A percentile compares a stretch with the other conserved stretches of the same genome.
phyloP scores from a whole-genome alignment of 2,888 invertebrate genomes.

The Flexamia atlantica region DNA sequence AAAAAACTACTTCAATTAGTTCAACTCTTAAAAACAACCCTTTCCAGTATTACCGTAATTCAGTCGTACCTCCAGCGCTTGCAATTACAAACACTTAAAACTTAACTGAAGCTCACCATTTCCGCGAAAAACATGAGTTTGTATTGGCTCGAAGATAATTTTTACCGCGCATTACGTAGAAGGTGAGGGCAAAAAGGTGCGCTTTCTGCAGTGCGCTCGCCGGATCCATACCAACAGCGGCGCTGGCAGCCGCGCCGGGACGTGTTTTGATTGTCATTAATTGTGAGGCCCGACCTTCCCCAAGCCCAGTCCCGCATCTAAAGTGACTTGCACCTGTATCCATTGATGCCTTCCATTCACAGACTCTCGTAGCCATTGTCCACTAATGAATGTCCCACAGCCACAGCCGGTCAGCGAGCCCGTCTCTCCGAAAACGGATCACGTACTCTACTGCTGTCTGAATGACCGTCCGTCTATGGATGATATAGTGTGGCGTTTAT shows the following conservation, averaged over 20 bases:
- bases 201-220: not conserved
- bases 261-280: conserved; percentile 50
- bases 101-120: not conserved
- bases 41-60: too few relatives aligned
- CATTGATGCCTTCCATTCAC: conserved; percentile 48
- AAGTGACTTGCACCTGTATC: conserved; percentile 51
- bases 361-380: conserved; percentile 36
- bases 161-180: not conserved
- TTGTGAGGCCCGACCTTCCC: conserved; percentile 34
- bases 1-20: too few relatives aligned
- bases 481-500: too few relatives aligned
- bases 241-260: conserved; percentile 1
- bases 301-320: conserved; percentile 42
- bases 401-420: not conserved
- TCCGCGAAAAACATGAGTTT: not conserved
- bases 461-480: too few relatives aligned
- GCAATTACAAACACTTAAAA: too few relatives aligned
- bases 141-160: not conserved
- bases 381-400: conserved; percentile 49
- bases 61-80: too few relatives aligned
- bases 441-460: conserved; percentile 1
- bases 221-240: not conserved
- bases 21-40: too few relatives aligned
- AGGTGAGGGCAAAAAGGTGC: not conserved
- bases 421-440: not conserved